A percentile compares a stretch with the other conserved stretches of the same genome.
Conservation (phyloP, 1,140 invertebrate species). For the Drosophila quadrilineata region DNA sequence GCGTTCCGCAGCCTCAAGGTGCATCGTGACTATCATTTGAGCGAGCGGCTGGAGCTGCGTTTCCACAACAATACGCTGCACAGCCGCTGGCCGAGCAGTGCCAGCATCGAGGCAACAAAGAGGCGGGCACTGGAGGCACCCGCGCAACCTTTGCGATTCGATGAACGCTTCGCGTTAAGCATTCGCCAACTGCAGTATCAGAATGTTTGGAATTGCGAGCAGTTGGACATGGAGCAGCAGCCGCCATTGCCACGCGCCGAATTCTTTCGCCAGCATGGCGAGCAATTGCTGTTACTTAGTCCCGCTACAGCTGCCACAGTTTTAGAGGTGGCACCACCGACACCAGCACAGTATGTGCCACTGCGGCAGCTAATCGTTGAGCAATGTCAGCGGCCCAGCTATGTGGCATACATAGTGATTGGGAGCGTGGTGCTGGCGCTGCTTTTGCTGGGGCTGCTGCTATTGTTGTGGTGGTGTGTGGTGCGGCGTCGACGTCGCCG, state of each 20-base stretch:
- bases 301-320: not conserved
- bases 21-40: constrained; percentile 65
- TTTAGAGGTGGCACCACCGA: not conserved
- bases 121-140: not conserved
- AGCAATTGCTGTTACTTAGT: constrained; percentile 52
- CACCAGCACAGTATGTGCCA: constrained; percentile 25
- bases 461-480: constrained; percentile 58
- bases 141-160: constrained; percentile 50
- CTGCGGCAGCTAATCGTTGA: constrained; percentile 47
- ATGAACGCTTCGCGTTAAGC: constrained; percentile 59
- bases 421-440: constrained; percentile 77
- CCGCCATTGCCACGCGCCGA: constrained; percentile 51
- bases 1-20: constrained; percentile 66
- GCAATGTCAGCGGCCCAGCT: constrained; percentile 53
- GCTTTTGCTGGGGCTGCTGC: constrained; percentile 76
- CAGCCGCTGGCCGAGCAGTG: constrained; percentile 19
- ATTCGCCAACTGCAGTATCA: constrained; percentile 55
- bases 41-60: constrained; percentile 68
- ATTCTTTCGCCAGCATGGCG: constrained; percentile 64
- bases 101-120: not conserved
- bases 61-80: constrained; percentile 72
- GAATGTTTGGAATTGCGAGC: constrained; percentile 60
- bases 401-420: constrained; percentile 60
- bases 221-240: constrained; percentile 53
- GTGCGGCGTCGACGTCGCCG: constrained; percentile 81